These are phyloP conservation scores for Coreius guichenoti DNA, from an alignment of 2,797 vertebrate genomes.

Conservation along the genomic window DNA sequence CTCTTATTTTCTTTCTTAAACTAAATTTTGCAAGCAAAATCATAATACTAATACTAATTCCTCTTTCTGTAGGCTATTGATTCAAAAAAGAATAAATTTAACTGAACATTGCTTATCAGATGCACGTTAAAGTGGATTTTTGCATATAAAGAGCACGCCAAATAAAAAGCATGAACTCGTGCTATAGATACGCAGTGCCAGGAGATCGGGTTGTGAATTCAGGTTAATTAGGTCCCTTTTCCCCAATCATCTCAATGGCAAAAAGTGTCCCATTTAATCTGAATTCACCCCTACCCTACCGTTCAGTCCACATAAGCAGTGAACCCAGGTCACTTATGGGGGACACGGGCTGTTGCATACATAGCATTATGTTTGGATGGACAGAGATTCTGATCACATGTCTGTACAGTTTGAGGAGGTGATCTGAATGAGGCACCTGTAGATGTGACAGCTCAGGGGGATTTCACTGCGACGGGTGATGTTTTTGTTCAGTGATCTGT, in stretches of 20 bases:
- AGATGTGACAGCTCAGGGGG: neutral
- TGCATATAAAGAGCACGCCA: no score
- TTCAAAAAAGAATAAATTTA: no score
- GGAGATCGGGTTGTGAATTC: neutral
- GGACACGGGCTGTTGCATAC: no score
- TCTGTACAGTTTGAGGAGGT: neutral
- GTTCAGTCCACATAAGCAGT: neutral
- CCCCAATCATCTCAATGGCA: neutral
- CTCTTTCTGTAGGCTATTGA: no score
- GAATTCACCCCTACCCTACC: neutral
- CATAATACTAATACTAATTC: no score
- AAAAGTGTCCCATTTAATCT: neutral
- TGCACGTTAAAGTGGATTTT: no score
- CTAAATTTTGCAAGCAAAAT: no score
- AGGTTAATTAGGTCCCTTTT: neutral
- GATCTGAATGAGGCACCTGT: neutral
- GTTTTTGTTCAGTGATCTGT: conserved; percentile 15
- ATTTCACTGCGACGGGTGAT: neutral
- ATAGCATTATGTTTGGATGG: neutral
- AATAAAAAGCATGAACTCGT: no score
- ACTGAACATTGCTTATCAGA: no score
- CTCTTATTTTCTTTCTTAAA: no score
- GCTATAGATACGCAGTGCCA: no score
- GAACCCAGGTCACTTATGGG: neutral
- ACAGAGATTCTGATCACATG: neutral